Base-by-base conservation (phyloP, 1,140 invertebrate genomes). In the Frieseomelitta varia region DNA sequence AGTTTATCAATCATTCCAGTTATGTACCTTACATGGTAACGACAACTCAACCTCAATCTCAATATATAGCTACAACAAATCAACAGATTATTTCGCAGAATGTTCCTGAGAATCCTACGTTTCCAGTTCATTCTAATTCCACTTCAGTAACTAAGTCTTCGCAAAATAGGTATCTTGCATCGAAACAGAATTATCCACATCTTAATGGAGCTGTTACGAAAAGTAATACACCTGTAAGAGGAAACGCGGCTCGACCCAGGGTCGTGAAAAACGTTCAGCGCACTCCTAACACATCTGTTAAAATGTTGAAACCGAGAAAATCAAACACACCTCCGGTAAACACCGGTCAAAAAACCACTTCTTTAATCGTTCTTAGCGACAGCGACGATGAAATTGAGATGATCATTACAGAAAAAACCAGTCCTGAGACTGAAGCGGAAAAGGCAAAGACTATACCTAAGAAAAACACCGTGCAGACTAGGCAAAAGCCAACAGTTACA, bases 341-440 rank as follows among this genome's bases (percentile, higher is more conserved):
- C 1, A 58, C n/a, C 1, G 47, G 61, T 6, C 87, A 81, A 12
- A 94, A 93, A 12, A 91, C 92, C 0, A 95, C 93, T 0, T 94
- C 93, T 11, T 61, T 94, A 10, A 95, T 95, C 15, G 91, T 94
- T 2, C 85, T 95, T 1, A 94, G 94, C 68, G 94, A 95, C 47
- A 94, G 93, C 51, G 94, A 95, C 30, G 94, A 95, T 15, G 94
- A 95, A 24, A 94, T 95, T n/a, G 93, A 95, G 51, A 94, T 94
- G 94, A 94, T 94, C 2, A 88, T 94, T 11, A 89, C 92, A 4
- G 91, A 93, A 21, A 93, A 93, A 27, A 61, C 71, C 2, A 14
- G 34, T 34, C 10, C 76, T 8, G 34, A 77, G 4, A n/a, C 51
- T 27, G 53, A 75, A 17, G 21, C 53, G 11, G 72, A 73, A 11